Conservation (phyloP, 2,113 vertebrate species). For the Rhombomys opimus region DNA sequence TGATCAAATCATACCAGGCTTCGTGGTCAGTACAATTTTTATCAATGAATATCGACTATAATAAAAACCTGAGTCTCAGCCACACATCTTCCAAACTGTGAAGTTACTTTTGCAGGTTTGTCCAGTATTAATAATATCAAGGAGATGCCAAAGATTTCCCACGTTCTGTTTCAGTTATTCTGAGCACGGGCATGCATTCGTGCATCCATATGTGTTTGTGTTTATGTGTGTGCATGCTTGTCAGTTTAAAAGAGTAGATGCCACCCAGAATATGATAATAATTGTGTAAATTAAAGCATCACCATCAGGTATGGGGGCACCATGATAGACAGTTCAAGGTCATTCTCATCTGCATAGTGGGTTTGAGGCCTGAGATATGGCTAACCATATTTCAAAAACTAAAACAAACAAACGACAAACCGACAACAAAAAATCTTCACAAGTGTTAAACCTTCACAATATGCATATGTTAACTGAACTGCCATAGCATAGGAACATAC, state of each 20-base stretch:
- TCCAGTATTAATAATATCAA: neutral
- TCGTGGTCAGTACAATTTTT: neutral
- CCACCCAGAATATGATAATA: neutral
- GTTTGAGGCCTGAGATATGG: neutral
- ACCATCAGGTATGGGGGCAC: neutral
- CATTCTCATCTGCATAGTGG: neutral
- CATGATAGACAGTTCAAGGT: neutral
- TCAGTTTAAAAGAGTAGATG: neutral
- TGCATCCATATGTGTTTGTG: neutral
- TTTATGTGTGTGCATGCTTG: neutral
- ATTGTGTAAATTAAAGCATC: neutral
- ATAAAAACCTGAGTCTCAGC: neutral
- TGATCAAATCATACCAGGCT: neutral
- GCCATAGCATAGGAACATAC: too few relatives aligned
- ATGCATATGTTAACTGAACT: neutral
- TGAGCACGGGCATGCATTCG: accelerated
- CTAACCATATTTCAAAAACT: too few relatives aligned
- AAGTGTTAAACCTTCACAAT: neutral
- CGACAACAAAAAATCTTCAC: neutral
- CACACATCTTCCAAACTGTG: neutral
- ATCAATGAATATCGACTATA: neutral
- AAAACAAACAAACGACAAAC: neutral
- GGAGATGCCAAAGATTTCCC: neutral
- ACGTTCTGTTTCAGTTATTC: neutral
- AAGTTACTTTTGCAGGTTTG: neutral